Percentiles rank a stretch among this genome's conserved stretches.
Evolutionary conservation across 2,113 vertebrate species (phyloP).

Genomic region (Hypomesus transpacificus): DNA sequence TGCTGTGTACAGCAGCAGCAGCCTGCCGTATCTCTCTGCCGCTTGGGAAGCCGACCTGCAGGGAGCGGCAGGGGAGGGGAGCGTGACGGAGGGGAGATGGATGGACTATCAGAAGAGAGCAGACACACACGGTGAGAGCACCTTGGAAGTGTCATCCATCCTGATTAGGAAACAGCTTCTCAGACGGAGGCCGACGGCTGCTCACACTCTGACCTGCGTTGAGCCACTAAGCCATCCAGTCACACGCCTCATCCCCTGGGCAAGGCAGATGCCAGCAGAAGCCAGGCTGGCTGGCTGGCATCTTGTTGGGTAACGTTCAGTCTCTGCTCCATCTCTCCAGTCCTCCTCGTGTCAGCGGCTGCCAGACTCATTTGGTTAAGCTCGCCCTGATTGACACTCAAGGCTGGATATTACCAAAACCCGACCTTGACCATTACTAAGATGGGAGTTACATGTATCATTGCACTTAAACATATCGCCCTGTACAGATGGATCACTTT

Average conservation of each 20-base stretch:
- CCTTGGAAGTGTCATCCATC: constrained; percentile 18
- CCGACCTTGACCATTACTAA: too few species aligned
- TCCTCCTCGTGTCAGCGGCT: not conserved
- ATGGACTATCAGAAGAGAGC: constrained; percentile 22
- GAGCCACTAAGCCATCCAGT: constrained; percentile 1
- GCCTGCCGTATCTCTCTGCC: not conserved
- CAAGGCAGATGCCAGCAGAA: not conserved
- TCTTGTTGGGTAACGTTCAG: not conserved
- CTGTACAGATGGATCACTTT: too few species aligned
- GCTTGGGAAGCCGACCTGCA: constrained; percentile 23
- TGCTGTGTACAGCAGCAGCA: not conserved
- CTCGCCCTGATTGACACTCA: not conserved
- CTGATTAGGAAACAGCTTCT: constrained; percentile 2
- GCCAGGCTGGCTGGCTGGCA: not conserved
- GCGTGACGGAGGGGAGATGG: constrained; percentile 17
- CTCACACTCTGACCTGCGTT: constrained; percentile 14
- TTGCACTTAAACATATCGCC: too few species aligned
- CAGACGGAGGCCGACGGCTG: constrained; percentile 4
- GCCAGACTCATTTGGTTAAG: not conserved
- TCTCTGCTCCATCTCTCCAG: not conserved
- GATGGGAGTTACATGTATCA: too few species aligned
- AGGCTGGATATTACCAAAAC: too few species aligned
- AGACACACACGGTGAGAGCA: constrained; percentile 20
- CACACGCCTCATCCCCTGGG: not conserved
- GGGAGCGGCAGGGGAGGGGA: constrained; percentile 11